Evolutionary conservation across 2,113 vertebrate genomes (phyloP).

Genomic region (Notechis scutatus): DNA sequence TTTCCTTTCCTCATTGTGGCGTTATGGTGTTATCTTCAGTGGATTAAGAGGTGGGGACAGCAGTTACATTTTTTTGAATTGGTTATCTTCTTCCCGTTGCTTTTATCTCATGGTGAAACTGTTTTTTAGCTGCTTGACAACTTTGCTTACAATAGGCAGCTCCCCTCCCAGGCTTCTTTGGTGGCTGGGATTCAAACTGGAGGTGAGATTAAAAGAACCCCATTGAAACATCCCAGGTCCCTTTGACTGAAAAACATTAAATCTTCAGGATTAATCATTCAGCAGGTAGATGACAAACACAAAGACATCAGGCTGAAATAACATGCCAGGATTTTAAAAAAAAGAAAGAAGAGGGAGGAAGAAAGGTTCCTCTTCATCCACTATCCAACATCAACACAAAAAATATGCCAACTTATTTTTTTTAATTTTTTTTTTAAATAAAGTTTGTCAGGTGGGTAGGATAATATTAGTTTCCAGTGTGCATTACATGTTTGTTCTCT

Average conservation of each 20-base stretch:
- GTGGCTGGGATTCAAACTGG: conserved; percentile 3
- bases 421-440: neutral
- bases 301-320: conserved; percentile 52
- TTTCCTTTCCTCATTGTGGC: neutral
- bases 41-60: neutral
- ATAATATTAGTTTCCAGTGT: conserved; percentile 37
- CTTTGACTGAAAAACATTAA: conserved; percentile 39
- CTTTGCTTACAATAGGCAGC: neutral
- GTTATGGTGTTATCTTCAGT: neutral
- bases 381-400: conserved; percentile 59
- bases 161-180: neutral
- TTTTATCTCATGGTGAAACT: neutral
- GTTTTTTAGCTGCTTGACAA: neutral
- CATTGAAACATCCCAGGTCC: conserved; percentile 5
- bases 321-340: conserved; percentile 32
- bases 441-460: neutral
- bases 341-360: conserved; percentile 36
- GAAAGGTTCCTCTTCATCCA: conserved; percentile 30
- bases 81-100: neutral
- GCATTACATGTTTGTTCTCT: neutral
- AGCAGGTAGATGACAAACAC: conserved; percentile 49
- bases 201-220: conserved; percentile 29
- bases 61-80: neutral
- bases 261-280: conserved; percentile 51
- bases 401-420: conserved; percentile 35